Conservation (phyloP, 2,888 invertebrate genomes). For the Eumacrocentrus americanus region DNA sequence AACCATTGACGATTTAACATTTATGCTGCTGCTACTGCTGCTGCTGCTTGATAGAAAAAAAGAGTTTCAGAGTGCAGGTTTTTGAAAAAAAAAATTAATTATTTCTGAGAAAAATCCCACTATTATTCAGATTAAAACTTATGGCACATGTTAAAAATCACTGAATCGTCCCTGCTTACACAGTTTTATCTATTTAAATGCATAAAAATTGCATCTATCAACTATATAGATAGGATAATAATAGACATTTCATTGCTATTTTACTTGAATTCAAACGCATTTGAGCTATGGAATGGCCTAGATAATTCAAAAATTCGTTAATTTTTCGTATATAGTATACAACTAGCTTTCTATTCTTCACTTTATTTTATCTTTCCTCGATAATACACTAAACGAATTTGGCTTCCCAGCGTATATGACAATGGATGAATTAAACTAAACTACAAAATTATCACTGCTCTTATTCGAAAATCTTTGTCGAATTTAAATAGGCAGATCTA, state of each 20-base stretch:
- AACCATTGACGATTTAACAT: constrained; percentile 1
- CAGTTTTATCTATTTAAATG: too few relatives aligned
- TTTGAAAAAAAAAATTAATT: background rate
- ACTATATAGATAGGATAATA: constrained; percentile 1
- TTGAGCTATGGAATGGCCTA: constrained; percentile 22
- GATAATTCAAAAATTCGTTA: constrained; percentile 13
- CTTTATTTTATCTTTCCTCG: too few relatives aligned
- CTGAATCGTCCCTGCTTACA: too few relatives aligned
- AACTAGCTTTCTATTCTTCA: constrained; percentile 15
- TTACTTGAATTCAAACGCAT: constrained; percentile 7
- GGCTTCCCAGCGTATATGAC: too few relatives aligned
- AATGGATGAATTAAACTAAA: too few relatives aligned
- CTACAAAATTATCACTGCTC: too few relatives aligned
- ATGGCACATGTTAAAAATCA: too few relatives aligned
- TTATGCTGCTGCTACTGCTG: constrained; percentile 5
- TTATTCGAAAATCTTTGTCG: too few relatives aligned
- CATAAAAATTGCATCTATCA: too few relatives aligned
- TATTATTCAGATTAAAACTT: too few relatives aligned
- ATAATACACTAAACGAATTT: too few relatives aligned
- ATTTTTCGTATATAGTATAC: constrained; percentile 4
- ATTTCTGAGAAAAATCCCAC: background rate
- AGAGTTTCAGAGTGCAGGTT: background rate
- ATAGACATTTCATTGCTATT: constrained; percentile 13
- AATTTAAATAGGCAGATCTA: too few relatives aligned
- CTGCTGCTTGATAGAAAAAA: constrained; percentile 26